phyloP scores from a whole-genome alignment of 1,140 invertebrate species.

The Eciton burchellii region DNA sequence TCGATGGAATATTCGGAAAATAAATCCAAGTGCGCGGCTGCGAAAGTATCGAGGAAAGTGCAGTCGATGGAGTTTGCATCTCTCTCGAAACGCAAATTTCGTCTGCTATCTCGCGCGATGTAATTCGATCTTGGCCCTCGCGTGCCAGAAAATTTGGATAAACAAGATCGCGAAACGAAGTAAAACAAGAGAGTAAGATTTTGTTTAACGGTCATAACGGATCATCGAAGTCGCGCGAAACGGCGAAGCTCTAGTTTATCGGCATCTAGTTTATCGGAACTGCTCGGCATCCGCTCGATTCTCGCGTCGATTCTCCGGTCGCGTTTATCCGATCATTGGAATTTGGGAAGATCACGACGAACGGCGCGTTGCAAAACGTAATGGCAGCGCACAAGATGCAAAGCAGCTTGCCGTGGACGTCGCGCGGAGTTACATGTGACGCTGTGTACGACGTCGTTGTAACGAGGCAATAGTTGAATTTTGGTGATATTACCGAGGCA shows the following conservation, averaged over 20 bases:
- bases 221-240: background rate
- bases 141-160: no score
- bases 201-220: no score
- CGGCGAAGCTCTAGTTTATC: background rate
- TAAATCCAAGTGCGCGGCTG: conserved; percentile 28
- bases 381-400: conserved; percentile 17
- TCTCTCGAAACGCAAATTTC: background rate
- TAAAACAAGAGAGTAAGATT: no score
- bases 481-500: conserved; percentile 71
- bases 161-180: no score
- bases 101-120: background rate
- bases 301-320: no score
- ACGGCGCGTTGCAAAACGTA: conserved; percentile 24
- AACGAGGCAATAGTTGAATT: conserved; percentile 73
- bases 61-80: conserved; percentile 3
- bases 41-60: conserved; percentile 13
- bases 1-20: conserved; percentile 47
- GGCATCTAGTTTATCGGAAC: no score
- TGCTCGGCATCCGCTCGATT: no score
- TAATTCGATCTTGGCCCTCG: background rate
- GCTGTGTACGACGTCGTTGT: conserved; percentile 40
- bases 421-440: conserved; percentile 44
- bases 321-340: no score
- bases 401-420: conserved; percentile 30
- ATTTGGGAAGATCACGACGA: conserved; percentile 25